A percentile compares a stretch with the other conserved stretches of the same genome.
Conservation (phyloP, 2,113 vertebrate species). For the Jaculus jaculus region DNA sequence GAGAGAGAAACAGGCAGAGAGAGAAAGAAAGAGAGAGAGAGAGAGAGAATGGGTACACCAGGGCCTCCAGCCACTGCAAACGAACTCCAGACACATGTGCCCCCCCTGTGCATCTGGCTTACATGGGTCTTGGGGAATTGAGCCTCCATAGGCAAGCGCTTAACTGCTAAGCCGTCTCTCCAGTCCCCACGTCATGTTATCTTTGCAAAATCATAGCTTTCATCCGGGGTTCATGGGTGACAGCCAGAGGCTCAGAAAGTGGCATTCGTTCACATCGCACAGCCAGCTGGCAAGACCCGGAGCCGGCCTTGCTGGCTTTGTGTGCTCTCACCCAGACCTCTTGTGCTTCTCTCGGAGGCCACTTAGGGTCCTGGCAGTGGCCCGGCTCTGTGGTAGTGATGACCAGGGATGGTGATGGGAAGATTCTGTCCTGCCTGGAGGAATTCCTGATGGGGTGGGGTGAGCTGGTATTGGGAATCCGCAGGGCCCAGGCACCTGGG, state of each 20-base stretch:
- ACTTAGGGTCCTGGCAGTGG: background rate
- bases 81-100: too few relatives aligned
- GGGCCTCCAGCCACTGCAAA: too few relatives aligned
- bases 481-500: background rate
- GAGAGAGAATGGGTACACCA: too few relatives aligned
- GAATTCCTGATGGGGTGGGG: background rate
- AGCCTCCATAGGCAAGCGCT: too few relatives aligned
- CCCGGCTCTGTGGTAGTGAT: background rate
- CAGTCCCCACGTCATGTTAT: too few relatives aligned
- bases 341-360: fast-evolving
- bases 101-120: too few relatives aligned
- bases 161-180: too few relatives aligned
- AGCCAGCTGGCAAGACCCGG: fast-evolving
- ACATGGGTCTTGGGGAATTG: too few relatives aligned
- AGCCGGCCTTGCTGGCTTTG: fast-evolving
- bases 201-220: background rate
- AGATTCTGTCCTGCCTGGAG: background rate
- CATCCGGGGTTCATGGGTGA: background rate
- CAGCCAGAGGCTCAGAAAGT: background rate
- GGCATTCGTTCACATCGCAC: too few relatives aligned
- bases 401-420: fast-evolving
- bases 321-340: too few relatives aligned
- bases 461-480: background rate
- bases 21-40: too few relatives aligned
- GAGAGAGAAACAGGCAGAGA: too few relatives aligned